These are phyloP conservation scores for Panthera leo DNA, from an alignment of 2,113 vertebrate genomes.

Conservation along the genomic window DNA sequence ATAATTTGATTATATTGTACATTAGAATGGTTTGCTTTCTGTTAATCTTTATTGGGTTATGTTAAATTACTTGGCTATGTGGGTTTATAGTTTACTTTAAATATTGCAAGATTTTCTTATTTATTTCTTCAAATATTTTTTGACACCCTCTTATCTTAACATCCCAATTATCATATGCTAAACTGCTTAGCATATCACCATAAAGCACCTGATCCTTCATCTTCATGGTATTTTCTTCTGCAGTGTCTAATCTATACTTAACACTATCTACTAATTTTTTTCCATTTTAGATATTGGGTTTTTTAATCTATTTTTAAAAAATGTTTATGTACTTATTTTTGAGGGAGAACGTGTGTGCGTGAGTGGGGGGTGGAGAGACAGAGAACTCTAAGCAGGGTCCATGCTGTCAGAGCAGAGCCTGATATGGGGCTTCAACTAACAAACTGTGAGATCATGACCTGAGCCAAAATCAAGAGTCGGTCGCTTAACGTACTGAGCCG, in stretches of 20 bases:
- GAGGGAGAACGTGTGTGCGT: too few relatives aligned
- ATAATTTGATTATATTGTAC: neutral
- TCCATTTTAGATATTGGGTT: neutral
- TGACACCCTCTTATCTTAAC: neutral
- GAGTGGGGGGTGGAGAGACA: too few relatives aligned
- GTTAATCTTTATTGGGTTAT: neutral
- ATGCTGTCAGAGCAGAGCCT: too few relatives aligned
- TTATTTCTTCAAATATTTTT: neutral
- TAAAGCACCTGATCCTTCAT: neutral
- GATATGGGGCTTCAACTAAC: too few relatives aligned
- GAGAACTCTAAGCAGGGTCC: too few relatives aligned
- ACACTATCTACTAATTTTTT: neutral
- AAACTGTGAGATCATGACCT: too few relatives aligned
- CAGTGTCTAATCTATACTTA: neutral
- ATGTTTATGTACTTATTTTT: too few relatives aligned
- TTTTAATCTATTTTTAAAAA: neutral
- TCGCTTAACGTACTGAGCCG: fast-evolving
- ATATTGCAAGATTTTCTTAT: neutral
- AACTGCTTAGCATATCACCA: neutral
- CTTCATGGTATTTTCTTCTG: neutral
- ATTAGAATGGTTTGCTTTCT: neutral
- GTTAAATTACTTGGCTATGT: neutral
- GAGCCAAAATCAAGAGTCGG: too few relatives aligned
- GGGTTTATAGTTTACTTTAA: neutral
- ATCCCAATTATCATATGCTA: neutral